Evolutionary conservation across 2,888 invertebrate species (phyloP).

Genomic region (Schizotus pectinicornis): DNA sequence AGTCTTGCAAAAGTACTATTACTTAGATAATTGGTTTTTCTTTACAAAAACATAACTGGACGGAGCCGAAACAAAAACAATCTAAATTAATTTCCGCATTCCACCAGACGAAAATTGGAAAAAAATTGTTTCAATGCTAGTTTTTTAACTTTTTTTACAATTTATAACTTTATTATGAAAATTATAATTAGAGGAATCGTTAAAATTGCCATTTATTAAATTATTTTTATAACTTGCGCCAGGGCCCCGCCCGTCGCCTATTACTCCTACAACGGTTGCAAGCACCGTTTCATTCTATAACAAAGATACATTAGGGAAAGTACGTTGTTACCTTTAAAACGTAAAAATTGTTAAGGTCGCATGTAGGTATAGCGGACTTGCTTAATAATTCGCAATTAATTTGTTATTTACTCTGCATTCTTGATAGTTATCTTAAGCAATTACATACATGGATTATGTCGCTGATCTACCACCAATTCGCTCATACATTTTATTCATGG

Average conservation of each 20-base stretch:
- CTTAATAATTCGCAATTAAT: slow-evolving; percentile 7
- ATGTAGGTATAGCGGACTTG: background rate
- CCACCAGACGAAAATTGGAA: background rate
- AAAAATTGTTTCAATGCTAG: too few species aligned
- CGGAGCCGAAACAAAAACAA: background rate
- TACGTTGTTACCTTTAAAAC: slow-evolving; percentile 26
- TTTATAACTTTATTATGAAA: too few species aligned
- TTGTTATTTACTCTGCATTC: too few species aligned
- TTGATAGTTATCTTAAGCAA: too few species aligned
- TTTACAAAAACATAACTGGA: background rate
- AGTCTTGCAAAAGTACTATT: slow-evolving; percentile 6
- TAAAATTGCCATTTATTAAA: background rate
- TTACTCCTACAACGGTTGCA: background rate
- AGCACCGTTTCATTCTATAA: too few species aligned
- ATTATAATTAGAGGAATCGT: too few species aligned
- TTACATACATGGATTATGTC: too few species aligned
- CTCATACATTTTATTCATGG: too few species aligned
- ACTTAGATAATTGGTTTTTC: background rate
- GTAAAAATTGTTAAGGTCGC: slow-evolving; percentile 24
- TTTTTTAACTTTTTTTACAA: too few species aligned
- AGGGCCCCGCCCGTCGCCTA: background rate
- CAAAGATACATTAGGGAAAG: slow-evolving; percentile 25
- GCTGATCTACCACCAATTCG: too few species aligned
- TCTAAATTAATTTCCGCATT: background rate
- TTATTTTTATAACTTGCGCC: background rate